A percentile compares a stretch with the other conserved stretches of the same genome.
Conservation (phyloP, 2,113 vertebrate genomes). For the Parus major region DNA sequence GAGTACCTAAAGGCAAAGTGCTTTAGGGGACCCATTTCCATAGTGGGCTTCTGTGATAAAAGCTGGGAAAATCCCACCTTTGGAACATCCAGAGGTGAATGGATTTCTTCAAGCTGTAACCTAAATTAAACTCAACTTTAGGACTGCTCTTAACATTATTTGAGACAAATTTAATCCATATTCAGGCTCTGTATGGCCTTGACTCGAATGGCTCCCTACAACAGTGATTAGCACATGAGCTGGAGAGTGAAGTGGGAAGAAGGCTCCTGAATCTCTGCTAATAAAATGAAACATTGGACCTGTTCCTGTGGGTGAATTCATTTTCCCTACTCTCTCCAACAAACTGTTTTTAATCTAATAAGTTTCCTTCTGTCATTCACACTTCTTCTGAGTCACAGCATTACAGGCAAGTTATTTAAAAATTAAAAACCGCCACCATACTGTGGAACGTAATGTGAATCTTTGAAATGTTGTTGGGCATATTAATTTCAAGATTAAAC, state of each 20-base stretch:
- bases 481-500: slow-evolving; percentile 56
- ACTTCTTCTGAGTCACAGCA: slow-evolving; percentile 67
- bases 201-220: neutral
- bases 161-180: neutral
- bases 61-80: neutral
- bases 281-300: slow-evolving; percentile 26
- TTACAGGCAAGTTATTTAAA: slow-evolving; percentile 69
- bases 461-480: slow-evolving; percentile 35
- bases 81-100: neutral
- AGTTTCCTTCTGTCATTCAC: slow-evolving; percentile 69
- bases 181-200: neutral
- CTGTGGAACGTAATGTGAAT: neutral
- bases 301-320: slow-evolving; percentile 25
- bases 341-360: slow-evolving; percentile 54
- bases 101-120: neutral
- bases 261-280: neutral
- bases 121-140: neutral
- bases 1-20: neutral
- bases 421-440: slow-evolving; percentile 2
- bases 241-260: neutral
- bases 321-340: slow-evolving; percentile 37
- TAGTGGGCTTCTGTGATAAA: neutral
- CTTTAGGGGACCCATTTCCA: neutral
- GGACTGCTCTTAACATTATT: neutral
- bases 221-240: neutral